Conservation (phyloP, 2,113 vertebrate species). For the Eptatretus burgeri region DNA sequence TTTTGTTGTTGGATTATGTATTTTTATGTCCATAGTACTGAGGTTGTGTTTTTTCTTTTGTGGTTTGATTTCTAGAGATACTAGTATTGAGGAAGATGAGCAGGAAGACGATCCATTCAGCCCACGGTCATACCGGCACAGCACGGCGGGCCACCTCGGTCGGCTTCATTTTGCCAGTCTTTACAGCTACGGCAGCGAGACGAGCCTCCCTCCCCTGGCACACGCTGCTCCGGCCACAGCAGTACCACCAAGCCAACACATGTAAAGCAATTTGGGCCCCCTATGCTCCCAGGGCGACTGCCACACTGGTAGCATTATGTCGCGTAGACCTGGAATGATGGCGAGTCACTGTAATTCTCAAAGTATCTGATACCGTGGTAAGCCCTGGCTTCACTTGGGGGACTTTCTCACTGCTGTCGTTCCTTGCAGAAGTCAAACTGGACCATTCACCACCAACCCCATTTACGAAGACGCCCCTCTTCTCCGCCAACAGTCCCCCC, state of each 20-base stretch:
- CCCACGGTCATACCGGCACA: slow-evolving; percentile 32
- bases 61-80: slow-evolving; percentile 16
- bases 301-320: too few relatives aligned
- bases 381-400: too few relatives aligned
- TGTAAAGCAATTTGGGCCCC: too few relatives aligned
- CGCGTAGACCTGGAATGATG: too few relatives aligned
- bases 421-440: background rate
- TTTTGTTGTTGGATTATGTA: background rate
- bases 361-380: too few relatives aligned
- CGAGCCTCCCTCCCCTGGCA: slow-evolving; percentile 39
- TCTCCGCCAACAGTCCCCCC: background rate
- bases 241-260: too few relatives aligned
- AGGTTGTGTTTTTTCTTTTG: background rate
- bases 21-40: fast-evolving
- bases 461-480: slow-evolving; percentile 2
- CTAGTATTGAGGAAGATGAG: slow-evolving; percentile 50
- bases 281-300: too few relatives aligned
- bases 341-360: too few relatives aligned
- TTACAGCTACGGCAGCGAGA: slow-evolving; percentile 85
- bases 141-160: slow-evolving; percentile 30
- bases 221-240: slow-evolving; percentile 12
- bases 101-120: slow-evolving; percentile 73
- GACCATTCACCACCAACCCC: slow-evolving; percentile 4
- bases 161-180: slow-evolving; percentile 26
- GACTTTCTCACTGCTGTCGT: too few relatives aligned